Percentiles rank a stretch among this genome's conserved stretches.
Conservation (phyloP, 2,888 invertebrate genomes). For the Drosophila birchii region DNA sequence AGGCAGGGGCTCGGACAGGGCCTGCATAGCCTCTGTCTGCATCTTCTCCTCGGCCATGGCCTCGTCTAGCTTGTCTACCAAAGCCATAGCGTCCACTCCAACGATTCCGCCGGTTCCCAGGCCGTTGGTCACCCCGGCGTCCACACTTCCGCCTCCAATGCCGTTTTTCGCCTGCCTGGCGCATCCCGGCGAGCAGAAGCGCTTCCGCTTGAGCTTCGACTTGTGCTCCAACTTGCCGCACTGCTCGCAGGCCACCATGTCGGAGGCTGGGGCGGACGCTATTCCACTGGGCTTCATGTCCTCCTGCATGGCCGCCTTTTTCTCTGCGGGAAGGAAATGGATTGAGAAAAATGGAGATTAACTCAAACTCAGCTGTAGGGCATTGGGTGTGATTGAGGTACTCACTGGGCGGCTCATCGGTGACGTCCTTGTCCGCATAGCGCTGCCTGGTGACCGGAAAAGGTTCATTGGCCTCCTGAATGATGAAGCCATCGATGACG, state of each 20-base stretch:
- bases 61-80: conserved; percentile 71
- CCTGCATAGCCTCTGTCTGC: conserved; percentile 61
- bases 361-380: conserved; percentile 55
- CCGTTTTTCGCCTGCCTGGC: conserved; percentile 85
- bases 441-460: conserved; percentile 91
- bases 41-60: conserved; percentile 75
- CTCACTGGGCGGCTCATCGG: conserved; percentile 93
- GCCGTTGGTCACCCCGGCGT: conserved; percentile 26
- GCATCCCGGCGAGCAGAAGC: conserved; percentile 91
- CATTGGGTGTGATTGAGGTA: conserved; percentile 51
- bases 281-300: conserved; percentile 53
- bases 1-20: conserved; percentile 5
- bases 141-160: conserved; percentile 23
- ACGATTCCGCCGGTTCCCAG: conserved; percentile 49
- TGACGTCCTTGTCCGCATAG: conserved; percentile 87
- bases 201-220: conserved; percentile 90
- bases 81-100: conserved; percentile 53
- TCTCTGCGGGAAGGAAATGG: conserved; percentile 66
- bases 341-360: neutral
- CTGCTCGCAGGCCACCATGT: conserved; percentile 87
- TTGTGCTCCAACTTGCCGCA: conserved; percentile 89
- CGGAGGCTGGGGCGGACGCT: conserved; percentile 57
- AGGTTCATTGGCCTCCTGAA: conserved; percentile 96
- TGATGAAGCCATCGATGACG: conserved; percentile 98
- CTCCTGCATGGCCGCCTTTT: conserved; percentile 80